Percentiles rank a stretch among this genome's conserved stretches.
phyloP scores from a whole-genome alignment of 2,113 vertebrate genomes.

The Stegastes partitus region DNA sequence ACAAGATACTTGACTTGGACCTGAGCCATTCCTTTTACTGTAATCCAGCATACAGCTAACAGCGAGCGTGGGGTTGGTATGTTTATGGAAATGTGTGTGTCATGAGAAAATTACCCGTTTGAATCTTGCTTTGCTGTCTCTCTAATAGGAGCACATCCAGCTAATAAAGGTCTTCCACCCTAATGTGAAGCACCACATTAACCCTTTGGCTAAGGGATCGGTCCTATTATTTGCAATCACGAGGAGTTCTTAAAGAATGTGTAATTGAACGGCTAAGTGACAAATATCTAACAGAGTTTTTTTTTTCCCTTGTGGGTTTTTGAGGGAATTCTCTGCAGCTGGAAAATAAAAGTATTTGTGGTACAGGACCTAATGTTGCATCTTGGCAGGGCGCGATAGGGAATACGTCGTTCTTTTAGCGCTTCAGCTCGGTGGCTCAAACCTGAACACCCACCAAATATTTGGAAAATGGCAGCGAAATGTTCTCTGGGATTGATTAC shows the following conservation, averaged over 20 bases:
- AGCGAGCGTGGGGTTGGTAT: not conserved
- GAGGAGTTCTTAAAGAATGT: not conserved
- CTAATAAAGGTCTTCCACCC: not conserved
- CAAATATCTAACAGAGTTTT: constrained; percentile 15
- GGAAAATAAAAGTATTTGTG: constrained; percentile 56
- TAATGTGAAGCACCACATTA: not conserved
- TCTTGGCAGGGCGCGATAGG: constrained; percentile 33
- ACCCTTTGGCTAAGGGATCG: not conserved
- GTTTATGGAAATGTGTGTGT: constrained; percentile 33
- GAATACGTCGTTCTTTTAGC: not conserved
- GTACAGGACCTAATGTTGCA: constrained; percentile 23
- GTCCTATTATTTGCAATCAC: not conserved
- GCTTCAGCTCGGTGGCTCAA: constrained; percentile 34
- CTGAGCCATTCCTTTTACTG: constrained; percentile 14
- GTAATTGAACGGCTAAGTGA: constrained; percentile 1
- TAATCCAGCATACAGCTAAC: constrained; percentile 11
- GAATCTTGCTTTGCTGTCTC: constrained; percentile 1
- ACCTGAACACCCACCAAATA: constrained; percentile 25
- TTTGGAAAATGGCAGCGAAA: constrained; percentile 36
- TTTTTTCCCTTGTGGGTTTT: constrained; percentile 23
- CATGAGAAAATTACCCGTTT: constrained; percentile 38
- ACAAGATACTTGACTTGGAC: constrained; percentile 14
- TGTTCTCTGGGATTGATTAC: constrained; percentile 52
- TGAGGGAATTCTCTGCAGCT: constrained; percentile 40
- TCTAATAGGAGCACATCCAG: constrained; percentile 11